phyloP scores from a whole-genome alignment of 1,140 invertebrate genomes.

The Zaprionus inermis region DNA sequence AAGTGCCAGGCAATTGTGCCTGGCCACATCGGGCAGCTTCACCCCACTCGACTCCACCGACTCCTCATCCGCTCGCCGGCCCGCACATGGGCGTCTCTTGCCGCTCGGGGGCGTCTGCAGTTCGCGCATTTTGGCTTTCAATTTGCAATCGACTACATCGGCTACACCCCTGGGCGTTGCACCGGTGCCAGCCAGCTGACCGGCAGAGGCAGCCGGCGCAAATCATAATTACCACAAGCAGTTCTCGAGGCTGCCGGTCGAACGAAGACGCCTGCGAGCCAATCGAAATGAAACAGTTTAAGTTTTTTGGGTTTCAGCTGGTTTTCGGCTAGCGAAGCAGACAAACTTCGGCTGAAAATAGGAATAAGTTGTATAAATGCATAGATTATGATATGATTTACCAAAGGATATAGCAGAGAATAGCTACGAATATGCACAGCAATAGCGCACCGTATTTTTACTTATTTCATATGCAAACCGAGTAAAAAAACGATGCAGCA shows the following conservation, averaged over 20 bases:
- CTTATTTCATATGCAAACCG: no score
- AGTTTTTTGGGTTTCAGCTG: no score
- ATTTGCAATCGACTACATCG: conserved; percentile 67
- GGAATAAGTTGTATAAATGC: no score
- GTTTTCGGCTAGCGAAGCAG: no score
- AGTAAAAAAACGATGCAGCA: no score
- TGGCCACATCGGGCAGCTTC: conserved; percentile 30
- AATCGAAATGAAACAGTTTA: conserved; percentile 1
- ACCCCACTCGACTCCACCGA: background rate
- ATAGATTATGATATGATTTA: no score
- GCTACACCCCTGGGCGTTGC: conserved; percentile 74
- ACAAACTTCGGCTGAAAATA: no score
- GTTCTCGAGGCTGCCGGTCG: background rate
- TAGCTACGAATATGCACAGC: no score
- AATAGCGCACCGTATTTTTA: no score
- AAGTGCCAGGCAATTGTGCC: conserved; percentile 82
- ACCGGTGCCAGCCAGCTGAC: conserved; percentile 16
- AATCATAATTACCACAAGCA: conserved; percentile 9
- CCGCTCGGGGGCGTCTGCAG: conserved; percentile 53
- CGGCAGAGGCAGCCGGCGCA: background rate
- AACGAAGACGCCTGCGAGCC: background rate
- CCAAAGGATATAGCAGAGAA: no score
- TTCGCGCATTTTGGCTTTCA: conserved; percentile 66
- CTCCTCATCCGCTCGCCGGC: conserved; percentile 6
- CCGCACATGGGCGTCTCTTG: conserved; percentile 62